These are phyloP conservation scores for Dinothrombium tinctorium DNA, from an alignment of 1,140 invertebrate genomes.

Conservation along the genomic window DNA sequence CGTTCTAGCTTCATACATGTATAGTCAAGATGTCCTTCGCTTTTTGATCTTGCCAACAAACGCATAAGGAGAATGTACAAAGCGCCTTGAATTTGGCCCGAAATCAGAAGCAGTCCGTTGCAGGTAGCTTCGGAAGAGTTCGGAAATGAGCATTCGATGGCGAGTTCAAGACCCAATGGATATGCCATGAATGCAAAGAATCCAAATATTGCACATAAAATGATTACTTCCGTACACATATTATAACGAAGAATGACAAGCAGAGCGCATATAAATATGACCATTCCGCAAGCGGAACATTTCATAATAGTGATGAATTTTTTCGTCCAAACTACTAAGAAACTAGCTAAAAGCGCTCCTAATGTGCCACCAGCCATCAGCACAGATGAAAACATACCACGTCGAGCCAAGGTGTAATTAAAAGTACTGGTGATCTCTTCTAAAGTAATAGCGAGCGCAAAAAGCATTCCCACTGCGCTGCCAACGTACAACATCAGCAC, in stretches of 20 bases:
- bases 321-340: not conserved
- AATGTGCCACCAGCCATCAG: not conserved
- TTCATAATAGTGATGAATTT: not conserved
- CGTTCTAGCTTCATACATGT: not conserved
- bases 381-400: not conserved
- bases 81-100: not conserved
- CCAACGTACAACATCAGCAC: not conserved
- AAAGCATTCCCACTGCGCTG: not conserved
- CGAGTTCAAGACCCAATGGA: constrained; percentile 2
- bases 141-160: constrained; percentile 1
- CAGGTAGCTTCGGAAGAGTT: not conserved
- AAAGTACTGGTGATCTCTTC: not conserved
- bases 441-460: not conserved
- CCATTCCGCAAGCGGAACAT: no score
- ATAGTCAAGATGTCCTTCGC: no score
- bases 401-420: not conserved
- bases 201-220: not conserved
- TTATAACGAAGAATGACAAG: not conserved
- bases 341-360: not conserved
- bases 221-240: not conserved
- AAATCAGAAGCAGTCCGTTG: not conserved
- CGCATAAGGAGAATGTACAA: not conserved
- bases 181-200: not conserved
- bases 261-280: no score
- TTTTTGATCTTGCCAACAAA: not conserved